Evolutionary conservation across 2,888 invertebrate genomes (phyloP), one percentile per base, ranked within the genome.

Genomic region (Tupiocoris notatus): DNA sequence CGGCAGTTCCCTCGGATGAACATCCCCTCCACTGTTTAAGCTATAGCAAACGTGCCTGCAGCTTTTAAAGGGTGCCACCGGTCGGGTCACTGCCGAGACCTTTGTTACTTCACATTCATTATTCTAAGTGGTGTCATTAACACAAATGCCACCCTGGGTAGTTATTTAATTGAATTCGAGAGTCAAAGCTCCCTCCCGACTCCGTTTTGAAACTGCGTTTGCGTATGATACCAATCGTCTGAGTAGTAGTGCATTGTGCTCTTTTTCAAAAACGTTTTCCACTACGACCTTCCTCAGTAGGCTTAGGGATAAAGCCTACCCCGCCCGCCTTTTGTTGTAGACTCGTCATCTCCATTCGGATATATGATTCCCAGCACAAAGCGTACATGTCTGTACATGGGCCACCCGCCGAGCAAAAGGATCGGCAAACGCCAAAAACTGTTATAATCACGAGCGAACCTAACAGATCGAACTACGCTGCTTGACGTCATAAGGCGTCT

Each of bases 81-180:
- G 39, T 39, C 39, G 39, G 39, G 39, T 39, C 39, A 39, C 12
- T 3, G 12, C 39, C 9, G 58, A 25, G 73, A 73, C 73, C 73
- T 73, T 73, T 73, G 73, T 73, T 39, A 61, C 63, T 54, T 73
- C 73, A 62, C 73, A 73, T 73, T 73, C 73, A 73, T 73, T 73
- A 73, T 73, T 73, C 73, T 73, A 73, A 73, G 73, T 73, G 73
- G 73, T 73, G 73, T 73, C 73, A 73, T 73, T 73, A 73, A 73
- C 73, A 73, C 73, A 73, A 73, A 73, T 73, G 73, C 73, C 73
- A 62, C 63, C 18, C 56, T 3, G 73, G 73, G 73, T 62, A 63
- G 73, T 73, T 73, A 73, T 73, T 73, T 73, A 73, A 73, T 73
- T 73, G 73, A 73, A 73, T 73, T 73, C 73, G 39, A 73, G 63